Conservation (phyloP, 2,797 vertebrate species). For the Lepilemur ruficaudatus region DNA sequence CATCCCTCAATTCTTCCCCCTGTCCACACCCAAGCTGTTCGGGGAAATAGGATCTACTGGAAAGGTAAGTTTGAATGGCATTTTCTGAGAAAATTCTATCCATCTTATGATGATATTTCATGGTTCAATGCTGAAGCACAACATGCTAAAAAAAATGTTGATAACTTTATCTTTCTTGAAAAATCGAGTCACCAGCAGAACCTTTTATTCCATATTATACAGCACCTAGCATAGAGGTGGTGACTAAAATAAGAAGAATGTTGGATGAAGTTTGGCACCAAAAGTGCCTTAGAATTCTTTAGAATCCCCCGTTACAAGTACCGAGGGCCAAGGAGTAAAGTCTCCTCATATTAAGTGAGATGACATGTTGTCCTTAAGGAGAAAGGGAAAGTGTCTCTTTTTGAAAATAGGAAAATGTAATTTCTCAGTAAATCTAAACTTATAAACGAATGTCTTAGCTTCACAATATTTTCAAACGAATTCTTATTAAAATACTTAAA, state of each 20-base stretch:
- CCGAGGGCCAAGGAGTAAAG: neutral
- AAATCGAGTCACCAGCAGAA: conserved; percentile 1
- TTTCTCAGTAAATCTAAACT: neutral
- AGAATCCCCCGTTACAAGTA: neutral
- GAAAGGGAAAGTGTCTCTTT: neutral
- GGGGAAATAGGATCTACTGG: conserved; percentile 52
- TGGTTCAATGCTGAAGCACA: conserved; percentile 64
- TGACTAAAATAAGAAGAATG: neutral
- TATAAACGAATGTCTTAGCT: neutral
- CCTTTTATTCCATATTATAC: neutral
- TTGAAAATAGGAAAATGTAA: neutral
- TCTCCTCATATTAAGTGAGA: neutral
- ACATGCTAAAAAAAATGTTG: conserved; percentile 46
- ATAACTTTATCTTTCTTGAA: conserved; percentile 14
- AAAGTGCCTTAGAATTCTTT: neutral
- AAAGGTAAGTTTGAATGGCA: conserved; percentile 67
- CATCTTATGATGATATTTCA: conserved; percentile 49
- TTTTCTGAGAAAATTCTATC: conserved; percentile 68
- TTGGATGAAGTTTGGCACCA: neutral
- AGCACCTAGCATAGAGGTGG: neutral
- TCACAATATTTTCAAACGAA: neutral
- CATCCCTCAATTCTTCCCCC: neutral
- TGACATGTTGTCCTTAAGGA: neutral
- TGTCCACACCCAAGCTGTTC: neutral
- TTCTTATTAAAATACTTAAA: conserved; percentile 7